These are phyloP conservation scores for Steromphala cineraria DNA, from an alignment of 2,888 invertebrate genomes.

Conservation along the genomic window DNA sequence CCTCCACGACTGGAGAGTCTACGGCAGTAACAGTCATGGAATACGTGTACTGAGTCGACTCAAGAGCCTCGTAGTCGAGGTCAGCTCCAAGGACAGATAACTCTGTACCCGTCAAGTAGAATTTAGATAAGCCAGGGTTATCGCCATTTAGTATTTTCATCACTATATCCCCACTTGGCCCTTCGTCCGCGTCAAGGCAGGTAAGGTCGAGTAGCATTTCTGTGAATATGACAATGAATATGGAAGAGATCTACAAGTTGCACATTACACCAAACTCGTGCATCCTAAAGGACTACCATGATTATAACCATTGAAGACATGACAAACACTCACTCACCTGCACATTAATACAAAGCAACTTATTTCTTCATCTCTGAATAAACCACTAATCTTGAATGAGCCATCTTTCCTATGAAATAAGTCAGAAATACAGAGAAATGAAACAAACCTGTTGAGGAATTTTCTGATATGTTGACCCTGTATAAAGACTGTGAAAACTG, in stretches of 20 bases:
- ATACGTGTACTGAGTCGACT: background rate
- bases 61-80: constrained; percentile 15
- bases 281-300: too few relatives aligned
- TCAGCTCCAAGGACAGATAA: constrained; percentile 2
- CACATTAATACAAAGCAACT: too few relatives aligned
- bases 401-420: too few relatives aligned
- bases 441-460: background rate
- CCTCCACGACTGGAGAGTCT: background rate
- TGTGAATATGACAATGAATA: background rate
- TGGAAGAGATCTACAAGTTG: too few relatives aligned
- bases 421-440: too few relatives aligned
- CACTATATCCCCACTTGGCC: background rate
- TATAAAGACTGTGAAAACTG: background rate
- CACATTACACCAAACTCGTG: too few relatives aligned
- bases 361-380: too few relatives aligned
- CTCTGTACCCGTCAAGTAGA: background rate
- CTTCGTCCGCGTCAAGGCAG: background rate
- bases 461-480: background rate
- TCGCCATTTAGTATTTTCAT: background rate
- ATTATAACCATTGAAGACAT: too few relatives aligned
- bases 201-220: background rate
- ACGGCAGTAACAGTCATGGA: background rate
- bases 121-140: background rate
- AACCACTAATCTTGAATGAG: too few relatives aligned
- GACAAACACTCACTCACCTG: too few relatives aligned